Evolutionary conservation across 2,888 invertebrate species (phyloP), one percentile per base, ranked within the genome.

Genomic region (Timandra comae): DNA sequence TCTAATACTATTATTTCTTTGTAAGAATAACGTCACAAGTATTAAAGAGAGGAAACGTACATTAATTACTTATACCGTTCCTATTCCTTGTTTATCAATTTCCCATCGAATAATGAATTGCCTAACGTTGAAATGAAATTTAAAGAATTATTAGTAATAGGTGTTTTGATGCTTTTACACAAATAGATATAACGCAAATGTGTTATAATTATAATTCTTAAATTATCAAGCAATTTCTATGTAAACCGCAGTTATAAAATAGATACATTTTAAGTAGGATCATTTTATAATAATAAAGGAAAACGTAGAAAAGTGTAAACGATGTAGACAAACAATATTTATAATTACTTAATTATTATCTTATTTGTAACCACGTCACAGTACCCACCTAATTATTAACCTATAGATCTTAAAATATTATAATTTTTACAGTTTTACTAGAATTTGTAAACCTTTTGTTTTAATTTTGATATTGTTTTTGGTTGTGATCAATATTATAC

Each of bases 161-260:
- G 74, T 68, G 82, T 84, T 84, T 84, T 72, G 84, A 84, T 56
- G 84, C 84, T 84, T 84, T 84, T 84, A 84, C 84, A 84, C 80
- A 49, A 70, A 61, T 78, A 76, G 65, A 56, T 57, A 63, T 68
- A 71, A 67, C 64, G 60, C 61, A 75, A 77, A 70, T 75, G 77
- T 81, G 76, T 64, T 58, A 75, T 72, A 75, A 57, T 64, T 58
- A 75, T 72, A 75, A 57, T 67, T 67, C 64, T 66, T 60, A 63
- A 65, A 65, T 52, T 64, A 66, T 57, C 56, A 55, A 61, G 58
- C 63, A 68, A 65, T 59, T 58, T 65, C 64, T 63, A 69, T 67
- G 66, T 74, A 75, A 75, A 60, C 65, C 63, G 65, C 67, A 63
- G 62, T 67, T 63, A 66, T 49, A 38, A 41, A 37, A 37, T 70